phyloP scores from a whole-genome alignment of 2,113 vertebrate genomes.

The Atherinomorus stipes region DNA sequence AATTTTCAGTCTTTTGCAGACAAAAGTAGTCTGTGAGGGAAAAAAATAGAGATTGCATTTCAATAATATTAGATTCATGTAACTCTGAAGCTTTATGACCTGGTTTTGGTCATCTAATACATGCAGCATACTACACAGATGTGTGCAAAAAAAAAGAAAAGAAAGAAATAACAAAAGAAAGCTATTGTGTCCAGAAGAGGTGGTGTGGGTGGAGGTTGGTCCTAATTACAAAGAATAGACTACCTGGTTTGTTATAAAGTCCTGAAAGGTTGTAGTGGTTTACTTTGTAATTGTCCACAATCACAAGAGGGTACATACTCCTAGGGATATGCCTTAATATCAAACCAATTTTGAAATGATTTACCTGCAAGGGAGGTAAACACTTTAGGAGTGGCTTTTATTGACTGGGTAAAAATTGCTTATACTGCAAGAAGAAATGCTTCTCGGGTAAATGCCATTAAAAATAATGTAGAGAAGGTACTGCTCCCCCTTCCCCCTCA shows the following conservation, averaged over 20 bases:
- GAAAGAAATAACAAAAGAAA: not conserved
- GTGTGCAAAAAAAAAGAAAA: conserved; percentile 24
- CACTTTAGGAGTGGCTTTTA: conserved; percentile 73
- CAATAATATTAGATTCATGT: conserved; percentile 50
- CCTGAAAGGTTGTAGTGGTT: conserved; percentile 62
- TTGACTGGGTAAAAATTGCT: conserved; percentile 72
- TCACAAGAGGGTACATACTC: conserved; percentile 55
- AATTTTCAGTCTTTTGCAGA: not conserved
- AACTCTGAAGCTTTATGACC: conserved; percentile 45
- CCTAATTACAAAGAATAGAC: conserved; percentile 75
- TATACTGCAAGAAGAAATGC: conserved; percentile 75
- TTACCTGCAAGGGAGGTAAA: conserved; percentile 79
- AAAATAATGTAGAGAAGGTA: conserved; percentile 53
- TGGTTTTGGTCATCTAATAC: conserved; percentile 56
- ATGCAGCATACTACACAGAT: conserved; percentile 34
- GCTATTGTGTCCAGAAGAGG: conserved; percentile 54
- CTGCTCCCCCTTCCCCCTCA: conserved; percentile 5
- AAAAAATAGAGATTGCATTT: conserved; percentile 40
- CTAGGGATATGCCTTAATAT: conserved; percentile 75
- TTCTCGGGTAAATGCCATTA: conserved; percentile 73
- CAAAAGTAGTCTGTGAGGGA: not conserved
- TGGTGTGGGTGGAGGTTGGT: not conserved
- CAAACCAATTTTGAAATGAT: conserved; percentile 80
- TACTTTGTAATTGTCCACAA: conserved; percentile 75
- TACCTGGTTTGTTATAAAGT: conserved; percentile 56